Percentiles rank a stretch among this genome's conserved stretches.
These are phyloP conservation scores for Antheraea assamensis DNA, from an alignment of 2,888 invertebrate species.

Conservation along the genomic window DNA sequence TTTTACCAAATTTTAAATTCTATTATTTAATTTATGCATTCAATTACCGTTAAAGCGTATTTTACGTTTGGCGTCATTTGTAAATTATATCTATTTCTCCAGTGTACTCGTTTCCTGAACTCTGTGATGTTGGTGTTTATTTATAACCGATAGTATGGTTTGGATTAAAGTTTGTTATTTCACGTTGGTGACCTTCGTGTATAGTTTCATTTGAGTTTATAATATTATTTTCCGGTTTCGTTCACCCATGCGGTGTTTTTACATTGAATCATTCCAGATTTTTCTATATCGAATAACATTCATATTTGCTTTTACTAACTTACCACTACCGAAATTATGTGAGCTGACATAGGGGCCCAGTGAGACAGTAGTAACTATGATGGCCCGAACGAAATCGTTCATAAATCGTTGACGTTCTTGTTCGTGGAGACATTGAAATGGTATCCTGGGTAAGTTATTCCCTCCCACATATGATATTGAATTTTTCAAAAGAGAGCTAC, in stretches of 20 bases:
- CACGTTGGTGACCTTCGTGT: constrained; percentile 7
- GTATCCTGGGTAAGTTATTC: too few relatives aligned
- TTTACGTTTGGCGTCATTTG: background rate
- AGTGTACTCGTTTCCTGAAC: background rate
- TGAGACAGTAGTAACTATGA: background rate
- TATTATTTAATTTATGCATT: background rate
- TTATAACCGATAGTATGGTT: background rate
- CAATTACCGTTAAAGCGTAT: background rate
- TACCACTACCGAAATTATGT: background rate
- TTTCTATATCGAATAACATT: background rate
- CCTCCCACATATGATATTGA: too few relatives aligned
- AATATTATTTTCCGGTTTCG: background rate
- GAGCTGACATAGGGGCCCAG: background rate
- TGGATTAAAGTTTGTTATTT: background rate
- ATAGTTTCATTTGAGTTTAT: background rate
- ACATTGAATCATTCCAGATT: background rate
- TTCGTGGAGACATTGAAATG: too few relatives aligned
- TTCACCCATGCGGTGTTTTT: background rate
- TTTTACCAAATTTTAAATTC: too few relatives aligned
- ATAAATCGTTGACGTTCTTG: too few relatives aligned
- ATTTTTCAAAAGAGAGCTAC: too few relatives aligned
- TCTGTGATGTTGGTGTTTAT: background rate
- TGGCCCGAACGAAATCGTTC: background rate
- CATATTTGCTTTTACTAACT: background rate
- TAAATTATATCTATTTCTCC: background rate